Evolutionary conservation across 2,113 vertebrate genomes (phyloP).

Genomic region (Alethe diademata): DNA sequence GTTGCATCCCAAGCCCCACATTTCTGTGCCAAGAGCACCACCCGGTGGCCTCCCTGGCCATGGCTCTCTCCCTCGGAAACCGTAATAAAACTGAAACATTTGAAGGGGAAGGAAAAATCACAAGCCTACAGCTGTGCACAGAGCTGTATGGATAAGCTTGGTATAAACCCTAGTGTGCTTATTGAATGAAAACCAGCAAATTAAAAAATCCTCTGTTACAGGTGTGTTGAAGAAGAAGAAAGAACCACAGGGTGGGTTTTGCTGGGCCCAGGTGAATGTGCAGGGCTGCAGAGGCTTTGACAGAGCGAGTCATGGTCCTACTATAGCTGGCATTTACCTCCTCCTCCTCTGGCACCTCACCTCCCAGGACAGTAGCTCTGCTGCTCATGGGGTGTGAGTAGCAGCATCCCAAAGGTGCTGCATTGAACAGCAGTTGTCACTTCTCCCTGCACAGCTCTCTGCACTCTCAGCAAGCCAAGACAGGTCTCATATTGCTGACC

Average conservation of each 20-base stretch:
- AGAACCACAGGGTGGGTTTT: not conserved
- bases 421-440: not conserved
- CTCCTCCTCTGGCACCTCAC: not conserved
- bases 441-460: not conserved
- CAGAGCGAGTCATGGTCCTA: not conserved
- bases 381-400: fast-evolving
- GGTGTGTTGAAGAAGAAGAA: not conserved
- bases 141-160: not conserved
- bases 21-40: slow-evolving; percentile 47
- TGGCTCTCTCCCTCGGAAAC: not conserved
- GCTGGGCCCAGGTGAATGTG: not conserved
- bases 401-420: not conserved
- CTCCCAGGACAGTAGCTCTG: not conserved
- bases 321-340: not conserved
- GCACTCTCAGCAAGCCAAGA: not conserved
- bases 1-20: fast-evolving
- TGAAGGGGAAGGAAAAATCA: not conserved
- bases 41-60: not conserved
- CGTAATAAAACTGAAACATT: fast-evolving
- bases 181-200: not conserved
- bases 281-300: not conserved
- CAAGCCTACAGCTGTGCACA: not conserved
- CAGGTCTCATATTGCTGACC: not conserved
- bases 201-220: not conserved
- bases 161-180: not conserved